phyloP scores from a whole-genome alignment of 2,797 vertebrate species.

The Paedocypris micromegethes region DNA sequence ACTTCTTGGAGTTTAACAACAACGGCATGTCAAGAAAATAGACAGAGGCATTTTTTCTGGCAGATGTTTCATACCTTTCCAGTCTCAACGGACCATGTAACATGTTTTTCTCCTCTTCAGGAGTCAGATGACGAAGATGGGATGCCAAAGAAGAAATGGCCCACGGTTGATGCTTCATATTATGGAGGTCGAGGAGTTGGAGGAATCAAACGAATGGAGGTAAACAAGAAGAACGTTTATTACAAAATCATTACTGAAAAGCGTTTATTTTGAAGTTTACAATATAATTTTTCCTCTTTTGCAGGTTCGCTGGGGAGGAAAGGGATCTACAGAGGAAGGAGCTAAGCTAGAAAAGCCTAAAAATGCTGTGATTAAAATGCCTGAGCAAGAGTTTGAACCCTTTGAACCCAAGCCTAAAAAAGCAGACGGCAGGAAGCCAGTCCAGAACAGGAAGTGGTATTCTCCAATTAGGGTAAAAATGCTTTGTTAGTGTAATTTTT shows the following conservation, averaged over 20 bases:
- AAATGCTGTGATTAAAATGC: slow-evolving; percentile 88
- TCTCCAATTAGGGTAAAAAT: slow-evolving; percentile 78
- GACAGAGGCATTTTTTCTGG: not conserved
- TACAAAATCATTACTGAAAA: not conserved
- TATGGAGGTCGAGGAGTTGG: slow-evolving; percentile 85
- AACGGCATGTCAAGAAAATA: slow-evolving; percentile 11
- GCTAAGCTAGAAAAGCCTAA: slow-evolving; percentile 89
- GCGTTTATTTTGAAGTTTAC: no score
- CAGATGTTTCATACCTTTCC: slow-evolving; percentile 10
- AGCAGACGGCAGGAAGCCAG: slow-evolving; percentile 48
- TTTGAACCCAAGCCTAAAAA: slow-evolving; percentile 86
- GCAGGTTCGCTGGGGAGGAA: slow-evolving; percentile 90
- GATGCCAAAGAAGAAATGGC: slow-evolving; percentile 86
- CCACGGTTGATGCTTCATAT: slow-evolving; percentile 86
- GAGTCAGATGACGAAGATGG: slow-evolving; percentile 86
- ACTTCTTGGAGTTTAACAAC: slow-evolving; percentile 15
- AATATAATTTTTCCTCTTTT: slow-evolving; percentile 1
- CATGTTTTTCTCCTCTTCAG: slow-evolving; percentile 52
- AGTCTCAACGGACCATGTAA: not conserved
- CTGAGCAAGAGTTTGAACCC: slow-evolving; percentile 86
- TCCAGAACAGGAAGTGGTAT: slow-evolving; percentile 83
- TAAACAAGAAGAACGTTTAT: slow-evolving; percentile 41
- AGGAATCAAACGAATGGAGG: slow-evolving; percentile 87
- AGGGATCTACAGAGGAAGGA: slow-evolving; percentile 88
- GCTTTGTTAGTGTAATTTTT: not conserved